Conservation (phyloP, 2,888 invertebrate genomes). For the Tetanocera ferruginea region DNA sequence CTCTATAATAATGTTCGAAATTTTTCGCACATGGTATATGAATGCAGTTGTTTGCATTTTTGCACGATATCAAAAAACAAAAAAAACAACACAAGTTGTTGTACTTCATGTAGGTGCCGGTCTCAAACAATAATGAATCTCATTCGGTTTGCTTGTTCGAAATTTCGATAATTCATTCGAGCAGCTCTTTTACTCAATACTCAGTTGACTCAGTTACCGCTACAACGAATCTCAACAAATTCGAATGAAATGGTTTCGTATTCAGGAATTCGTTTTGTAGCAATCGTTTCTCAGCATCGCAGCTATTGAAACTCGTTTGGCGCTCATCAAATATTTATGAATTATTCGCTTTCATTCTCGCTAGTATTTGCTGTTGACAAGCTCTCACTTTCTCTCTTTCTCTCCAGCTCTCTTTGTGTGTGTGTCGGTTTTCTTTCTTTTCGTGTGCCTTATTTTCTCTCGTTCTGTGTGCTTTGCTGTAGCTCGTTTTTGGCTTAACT, state of each 20-base stretch:
- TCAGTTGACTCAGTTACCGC: background rate
- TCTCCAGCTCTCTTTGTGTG: background rate
- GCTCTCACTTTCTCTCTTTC: constrained; percentile 9
- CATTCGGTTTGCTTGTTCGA: background rate
- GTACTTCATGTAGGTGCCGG: background rate
- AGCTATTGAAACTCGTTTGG: constrained; percentile 32
- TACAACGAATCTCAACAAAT: no score
- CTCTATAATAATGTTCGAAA: background rate
- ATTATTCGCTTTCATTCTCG: constrained; percentile 55
- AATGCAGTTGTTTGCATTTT: background rate
- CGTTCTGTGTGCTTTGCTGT: constrained; percentile 16
- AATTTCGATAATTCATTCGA: background rate
- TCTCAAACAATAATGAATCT: background rate
- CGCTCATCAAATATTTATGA: constrained; percentile 63
- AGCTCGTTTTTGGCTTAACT: background rate
- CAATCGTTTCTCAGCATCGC: background rate
- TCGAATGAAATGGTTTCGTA: background rate
- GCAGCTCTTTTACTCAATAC: background rate
- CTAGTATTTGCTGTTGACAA: background rate
- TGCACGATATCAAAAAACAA: background rate
- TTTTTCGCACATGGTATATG: no score
- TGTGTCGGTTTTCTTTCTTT: background rate
- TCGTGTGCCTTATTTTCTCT: constrained; percentile 38
- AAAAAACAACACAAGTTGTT: background rate
- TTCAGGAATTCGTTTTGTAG: no score